Evolutionary conservation across 2,888 invertebrate genomes (phyloP).

Genomic region (Andrena minutula): DNA sequence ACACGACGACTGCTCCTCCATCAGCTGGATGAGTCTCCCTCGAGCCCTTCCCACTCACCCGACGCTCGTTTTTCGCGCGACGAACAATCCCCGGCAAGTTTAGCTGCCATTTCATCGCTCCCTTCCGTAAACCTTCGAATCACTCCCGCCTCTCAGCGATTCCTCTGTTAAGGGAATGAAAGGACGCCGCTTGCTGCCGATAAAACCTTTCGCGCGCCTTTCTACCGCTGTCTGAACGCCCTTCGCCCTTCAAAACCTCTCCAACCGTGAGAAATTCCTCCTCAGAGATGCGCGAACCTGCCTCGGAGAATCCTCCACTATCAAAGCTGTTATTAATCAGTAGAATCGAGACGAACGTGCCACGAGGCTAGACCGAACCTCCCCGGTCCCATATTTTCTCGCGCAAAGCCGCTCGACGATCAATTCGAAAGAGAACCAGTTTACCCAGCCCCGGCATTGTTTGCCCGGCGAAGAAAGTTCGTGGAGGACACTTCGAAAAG

Average conservation of each 20-base stretch:
- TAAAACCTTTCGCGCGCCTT: neutral
- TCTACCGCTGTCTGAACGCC: neutral
- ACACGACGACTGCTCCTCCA: neutral
- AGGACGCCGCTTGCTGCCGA: neutral
- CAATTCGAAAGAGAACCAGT: conserved; percentile 1
- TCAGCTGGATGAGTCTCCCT: neutral
- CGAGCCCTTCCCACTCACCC: neutral
- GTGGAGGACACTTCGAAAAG: conserved; percentile 8
- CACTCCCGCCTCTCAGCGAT: neutral
- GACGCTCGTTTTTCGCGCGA: neutral
- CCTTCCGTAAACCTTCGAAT: neutral
- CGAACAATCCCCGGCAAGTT: conserved; percentile 20
- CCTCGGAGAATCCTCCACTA: neutral
- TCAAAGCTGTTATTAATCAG: neutral
- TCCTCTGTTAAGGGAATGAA: conserved; percentile 21
- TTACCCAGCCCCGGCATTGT: conserved; percentile 17
- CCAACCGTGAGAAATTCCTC: too few relatives aligned
- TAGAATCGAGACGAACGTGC: neutral
- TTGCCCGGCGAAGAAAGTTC: neutral
- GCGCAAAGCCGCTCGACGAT: neutral
- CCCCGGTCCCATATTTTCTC: neutral
- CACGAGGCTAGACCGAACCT: neutral
- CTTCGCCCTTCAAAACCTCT: neutral
- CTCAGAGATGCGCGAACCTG: too few relatives aligned
- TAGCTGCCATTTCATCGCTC: conserved; percentile 2